phyloP scores from a whole-genome alignment of 2,797 vertebrate genomes.

The Hydrolagus colliei region DNA sequence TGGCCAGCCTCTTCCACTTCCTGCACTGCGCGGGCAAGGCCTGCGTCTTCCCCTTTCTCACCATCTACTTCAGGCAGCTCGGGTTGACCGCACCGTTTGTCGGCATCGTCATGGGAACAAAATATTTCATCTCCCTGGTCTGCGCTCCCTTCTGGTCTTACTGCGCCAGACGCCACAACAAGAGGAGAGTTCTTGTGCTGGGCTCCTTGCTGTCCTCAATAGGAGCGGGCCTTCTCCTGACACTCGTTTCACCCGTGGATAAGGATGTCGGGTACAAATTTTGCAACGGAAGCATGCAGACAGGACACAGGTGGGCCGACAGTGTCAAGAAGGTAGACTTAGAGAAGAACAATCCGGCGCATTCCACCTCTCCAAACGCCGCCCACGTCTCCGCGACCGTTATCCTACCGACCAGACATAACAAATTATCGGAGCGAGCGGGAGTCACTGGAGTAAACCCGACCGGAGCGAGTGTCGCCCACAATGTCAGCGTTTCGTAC shows the following conservation, averaged over 20 bases:
- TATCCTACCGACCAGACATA: neutral
- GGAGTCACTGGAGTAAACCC: too few species aligned
- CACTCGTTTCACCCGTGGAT: slow-evolving; percentile 54
- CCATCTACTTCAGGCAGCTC: slow-evolving; percentile 71
- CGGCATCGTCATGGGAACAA: slow-evolving; percentile 67
- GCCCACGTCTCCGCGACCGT: neutral
- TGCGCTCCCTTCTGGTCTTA: slow-evolving; percentile 61
- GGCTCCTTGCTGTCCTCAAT: slow-evolving; percentile 61
- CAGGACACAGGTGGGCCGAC: neutral
- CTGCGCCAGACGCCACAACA: slow-evolving; percentile 59
- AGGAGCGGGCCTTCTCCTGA: slow-evolving; percentile 54
- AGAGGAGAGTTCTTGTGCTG: slow-evolving; percentile 56
- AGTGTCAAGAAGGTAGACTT: neutral
- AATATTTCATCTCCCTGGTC: slow-evolving; percentile 55
- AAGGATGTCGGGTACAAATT: neutral
- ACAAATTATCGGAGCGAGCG: too few species aligned
- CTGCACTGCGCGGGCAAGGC: slow-evolving; percentile 59
- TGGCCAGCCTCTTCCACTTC: slow-evolving; percentile 65
- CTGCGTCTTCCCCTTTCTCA: slow-evolving; percentile 73
- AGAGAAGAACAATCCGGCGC: neutral
- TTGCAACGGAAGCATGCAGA: slow-evolving; percentile 50
- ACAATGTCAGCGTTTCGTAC: too few species aligned
- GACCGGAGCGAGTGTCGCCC: too few species aligned
- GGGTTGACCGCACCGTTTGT: slow-evolving; percentile 67
- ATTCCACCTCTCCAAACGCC: neutral